These are phyloP conservation scores for Florisuga fusca DNA, from an alignment of 2,797 vertebrate species.

Conservation along the genomic window DNA sequence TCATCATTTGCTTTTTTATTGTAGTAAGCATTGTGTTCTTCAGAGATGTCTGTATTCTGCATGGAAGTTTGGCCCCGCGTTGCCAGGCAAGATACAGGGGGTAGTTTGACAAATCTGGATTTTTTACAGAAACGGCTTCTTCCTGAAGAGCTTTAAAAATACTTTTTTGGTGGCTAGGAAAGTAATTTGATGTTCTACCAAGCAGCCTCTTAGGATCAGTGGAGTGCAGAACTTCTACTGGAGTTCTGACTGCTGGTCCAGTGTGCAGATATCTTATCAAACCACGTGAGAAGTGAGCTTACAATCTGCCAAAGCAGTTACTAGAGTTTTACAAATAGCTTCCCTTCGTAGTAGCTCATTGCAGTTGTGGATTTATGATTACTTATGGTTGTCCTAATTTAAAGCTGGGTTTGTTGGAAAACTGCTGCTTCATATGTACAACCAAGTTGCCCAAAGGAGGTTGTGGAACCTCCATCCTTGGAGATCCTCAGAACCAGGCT, in stretches of 20 bases:
- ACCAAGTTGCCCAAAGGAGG: background rate
- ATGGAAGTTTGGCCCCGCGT: background rate
- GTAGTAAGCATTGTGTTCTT: background rate
- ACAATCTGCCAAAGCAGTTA: background rate
- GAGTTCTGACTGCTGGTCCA: background rate
- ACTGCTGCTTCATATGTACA: background rate
- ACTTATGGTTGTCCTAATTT: no score
- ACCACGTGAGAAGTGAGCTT: background rate
- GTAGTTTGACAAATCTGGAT: background rate
- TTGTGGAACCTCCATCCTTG: background rate
- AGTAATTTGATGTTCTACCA: background rate
- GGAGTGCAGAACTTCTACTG: background rate
- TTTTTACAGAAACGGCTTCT: background rate
- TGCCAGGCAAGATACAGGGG: background rate
- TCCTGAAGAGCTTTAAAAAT: background rate
- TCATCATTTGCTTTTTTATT: background rate
- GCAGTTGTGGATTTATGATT: background rate
- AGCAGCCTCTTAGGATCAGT: background rate
- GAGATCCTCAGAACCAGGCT: background rate
- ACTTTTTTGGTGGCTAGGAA: background rate
- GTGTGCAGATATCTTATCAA: background rate
- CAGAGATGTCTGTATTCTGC: background rate
- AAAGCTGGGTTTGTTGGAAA: background rate
- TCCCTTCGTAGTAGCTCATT: background rate
- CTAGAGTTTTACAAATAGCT: background rate